A percentile compares a stretch with the other conserved stretches of the same genome.
phyloP scores from a whole-genome alignment of 1,140 invertebrate species.

The Chymomyza costata region DNA sequence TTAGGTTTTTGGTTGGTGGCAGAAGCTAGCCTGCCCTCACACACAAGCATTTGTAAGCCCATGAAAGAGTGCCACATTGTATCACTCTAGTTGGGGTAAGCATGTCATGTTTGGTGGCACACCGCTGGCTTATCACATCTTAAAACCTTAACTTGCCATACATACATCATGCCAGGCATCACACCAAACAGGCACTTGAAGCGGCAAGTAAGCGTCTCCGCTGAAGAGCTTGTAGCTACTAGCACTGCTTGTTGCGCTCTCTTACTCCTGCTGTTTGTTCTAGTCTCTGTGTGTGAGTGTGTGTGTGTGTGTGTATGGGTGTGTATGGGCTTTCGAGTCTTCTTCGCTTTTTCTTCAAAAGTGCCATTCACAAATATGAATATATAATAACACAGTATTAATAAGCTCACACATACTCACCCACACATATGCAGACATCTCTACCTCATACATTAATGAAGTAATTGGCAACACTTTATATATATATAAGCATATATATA shows the following conservation, averaged over 20 bases:
- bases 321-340: slow-evolving; percentile 39
- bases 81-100: too few relatives aligned
- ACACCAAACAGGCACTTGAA: not conserved
- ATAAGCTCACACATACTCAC: slow-evolving; percentile 73
- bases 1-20: slow-evolving; percentile 14
- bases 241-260: too few relatives aligned
- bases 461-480: slow-evolving; percentile 72
- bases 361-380: slow-evolving; percentile 40
- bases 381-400: slow-evolving; percentile 52
- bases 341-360: slow-evolving; percentile 52
- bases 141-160: too few relatives aligned
- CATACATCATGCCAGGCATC: too few relatives aligned
- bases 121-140: too few relatives aligned
- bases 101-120: too few relatives aligned
- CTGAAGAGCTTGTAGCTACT: too few relatives aligned
- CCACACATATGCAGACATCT: slow-evolving; percentile 72
- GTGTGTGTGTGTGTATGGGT: slow-evolving; percentile 7
- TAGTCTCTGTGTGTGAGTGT: slow-evolving; percentile 5
- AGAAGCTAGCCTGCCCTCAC: not conserved
- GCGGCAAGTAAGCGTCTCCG: not conserved
- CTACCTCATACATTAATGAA: slow-evolving; percentile 73
- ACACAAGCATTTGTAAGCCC: slow-evolving; percentile 6
- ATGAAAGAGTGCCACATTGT: too few relatives aligned
- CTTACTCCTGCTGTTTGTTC: slow-evolving; percentile 4
- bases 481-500: slow-evolving; percentile 52